These are phyloP conservation scores for Perdix hodgsoniae DNA, from an alignment of 2,797 vertebrate genomes.

Conservation along the genomic window DNA sequence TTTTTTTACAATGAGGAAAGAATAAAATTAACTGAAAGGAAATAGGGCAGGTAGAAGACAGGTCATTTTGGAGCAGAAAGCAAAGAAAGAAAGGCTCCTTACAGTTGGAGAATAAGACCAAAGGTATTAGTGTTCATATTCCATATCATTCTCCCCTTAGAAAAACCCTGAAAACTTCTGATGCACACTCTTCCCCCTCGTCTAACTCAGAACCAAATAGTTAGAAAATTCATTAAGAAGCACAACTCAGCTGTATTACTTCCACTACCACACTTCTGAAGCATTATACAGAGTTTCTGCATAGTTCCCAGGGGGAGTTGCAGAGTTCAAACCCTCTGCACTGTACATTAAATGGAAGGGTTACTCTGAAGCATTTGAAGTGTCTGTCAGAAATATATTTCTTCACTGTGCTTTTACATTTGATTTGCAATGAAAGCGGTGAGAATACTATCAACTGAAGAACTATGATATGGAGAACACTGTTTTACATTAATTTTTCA, in stretches of 20 bases:
- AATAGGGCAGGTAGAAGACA: not conserved
- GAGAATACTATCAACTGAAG: not conserved
- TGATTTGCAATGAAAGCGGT: not conserved
- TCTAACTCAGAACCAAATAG: not conserved
- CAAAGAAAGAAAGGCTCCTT: not conserved
- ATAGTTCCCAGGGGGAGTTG: not conserved
- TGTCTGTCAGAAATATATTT: slow-evolving; percentile 12
- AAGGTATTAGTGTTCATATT: not conserved
- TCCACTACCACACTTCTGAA: slow-evolving; percentile 8
- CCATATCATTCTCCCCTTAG: no score
- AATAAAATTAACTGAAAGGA: not conserved
- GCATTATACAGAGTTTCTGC: not conserved
- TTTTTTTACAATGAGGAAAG: not conserved
- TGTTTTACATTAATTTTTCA: slow-evolving; percentile 11
- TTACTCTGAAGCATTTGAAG: slow-evolving; percentile 21
- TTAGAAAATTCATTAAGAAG: not conserved
- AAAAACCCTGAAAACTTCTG: not conserved
- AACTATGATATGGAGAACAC: not conserved
- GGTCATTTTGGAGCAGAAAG: not conserved
- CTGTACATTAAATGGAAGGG: not conserved
- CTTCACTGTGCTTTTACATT: not conserved
- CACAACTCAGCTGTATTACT: not conserved
- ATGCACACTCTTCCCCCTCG: not conserved
- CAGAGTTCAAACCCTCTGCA: slow-evolving; percentile 19
- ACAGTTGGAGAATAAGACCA: not conserved